Evolutionary conservation across 2,888 invertebrate species (phyloP), one percentile per base, ranked within the genome.

Genomic region (Ceramica pisi): DNA sequence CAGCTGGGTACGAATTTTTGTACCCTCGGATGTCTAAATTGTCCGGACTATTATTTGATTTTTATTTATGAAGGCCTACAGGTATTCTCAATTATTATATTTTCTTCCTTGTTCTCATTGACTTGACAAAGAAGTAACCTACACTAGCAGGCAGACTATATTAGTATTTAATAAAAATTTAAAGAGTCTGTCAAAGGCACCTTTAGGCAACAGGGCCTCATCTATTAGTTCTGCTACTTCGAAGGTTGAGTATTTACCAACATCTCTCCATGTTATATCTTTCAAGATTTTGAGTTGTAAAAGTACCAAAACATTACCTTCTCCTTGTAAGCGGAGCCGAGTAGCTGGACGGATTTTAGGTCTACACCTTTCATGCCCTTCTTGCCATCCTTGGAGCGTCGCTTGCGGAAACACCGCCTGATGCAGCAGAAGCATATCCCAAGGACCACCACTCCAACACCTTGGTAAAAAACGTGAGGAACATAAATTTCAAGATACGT

Each of bases 241-340:
- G 35, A 44, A 10, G 41, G 35, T 44, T 26, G 35, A 61, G 2
- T 50, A n/a, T 78, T 60, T 56, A 61, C 62, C 48, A 56, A 46
- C 21, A 62, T 19, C 31, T 60, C 21, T 44, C 41, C 41, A 79
- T 48, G 19, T 62, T 0, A 46, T 12, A 50, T 55, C 31, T 46
- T 53, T 41, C 10, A 41, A 26, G 10, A 62, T 53, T 6, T 46
- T 44, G 35, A 35, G 38, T 41, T 72, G 16, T 51, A 51, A 46
- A 69, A 79, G 77, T 50, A 80, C 68, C 84, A 80, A 95, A 92
- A 96, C 96, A 96, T 94, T 97, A 99, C 99, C 98, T 99, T 99
- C 96, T 99, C 99, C 95, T 99, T 99, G 97, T 99, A 99, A 78
- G 99, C 98, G 89, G 99, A 98, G 90, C 99, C 99, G 86, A 99